A percentile compares a stretch with the other conserved stretches of the same genome.
These are phyloP conservation scores for Rhyacophila brunnea DNA, from an alignment of 1,140 invertebrate genomes.

Conservation along the genomic window DNA sequence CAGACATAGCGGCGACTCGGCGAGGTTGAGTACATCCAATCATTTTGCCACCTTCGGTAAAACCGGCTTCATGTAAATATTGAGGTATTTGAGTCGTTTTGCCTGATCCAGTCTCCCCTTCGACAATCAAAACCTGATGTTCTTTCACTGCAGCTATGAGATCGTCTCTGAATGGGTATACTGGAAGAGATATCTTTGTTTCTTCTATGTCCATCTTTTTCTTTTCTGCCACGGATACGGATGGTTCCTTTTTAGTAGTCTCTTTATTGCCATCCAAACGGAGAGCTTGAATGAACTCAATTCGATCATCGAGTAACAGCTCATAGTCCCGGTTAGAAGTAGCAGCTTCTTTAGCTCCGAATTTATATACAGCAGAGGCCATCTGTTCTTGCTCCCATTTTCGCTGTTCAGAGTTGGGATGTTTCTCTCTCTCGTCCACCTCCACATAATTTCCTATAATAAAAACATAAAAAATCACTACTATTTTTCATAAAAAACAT, in stretches of 20 bases:
- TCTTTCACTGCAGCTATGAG: constrained; percentile 84
- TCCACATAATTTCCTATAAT: constrained; percentile 75
- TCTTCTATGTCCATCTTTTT: constrained; percentile 87
- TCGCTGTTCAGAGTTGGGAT: constrained; percentile 89
- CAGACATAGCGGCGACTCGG: constrained; percentile 98
- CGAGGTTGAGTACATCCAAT: constrained; percentile 95
- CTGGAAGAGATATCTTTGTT: constrained; percentile 89
- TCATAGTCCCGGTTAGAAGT: constrained; percentile 84
- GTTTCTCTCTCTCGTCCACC: constrained; percentile 81
- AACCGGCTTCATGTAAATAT: constrained; percentile 92
- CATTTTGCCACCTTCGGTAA: constrained; percentile 79
- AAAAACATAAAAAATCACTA: neutral
- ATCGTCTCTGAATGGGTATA: constrained; percentile 90
- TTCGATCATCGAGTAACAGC: constrained; percentile 90
- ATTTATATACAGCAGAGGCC: constrained; percentile 85
- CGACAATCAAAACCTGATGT: constrained; percentile 94
- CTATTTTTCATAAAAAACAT: neutral
- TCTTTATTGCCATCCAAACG: constrained; percentile 80
- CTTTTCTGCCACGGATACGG: constrained; percentile 66
- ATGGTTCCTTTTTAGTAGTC: constrained; percentile 58
- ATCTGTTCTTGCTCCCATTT: constrained; percentile 99
- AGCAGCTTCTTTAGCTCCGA: constrained; percentile 72
- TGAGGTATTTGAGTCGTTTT: constrained; percentile 99
- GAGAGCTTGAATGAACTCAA: constrained; percentile 95
- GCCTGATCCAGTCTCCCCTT: constrained; percentile 97